Percentiles rank a stretch among this genome's conserved stretches.
These are phyloP conservation scores for Globodera rostochiensis DNA, from an alignment of 1,140 invertebrate species.

Conservation along the genomic window DNA sequence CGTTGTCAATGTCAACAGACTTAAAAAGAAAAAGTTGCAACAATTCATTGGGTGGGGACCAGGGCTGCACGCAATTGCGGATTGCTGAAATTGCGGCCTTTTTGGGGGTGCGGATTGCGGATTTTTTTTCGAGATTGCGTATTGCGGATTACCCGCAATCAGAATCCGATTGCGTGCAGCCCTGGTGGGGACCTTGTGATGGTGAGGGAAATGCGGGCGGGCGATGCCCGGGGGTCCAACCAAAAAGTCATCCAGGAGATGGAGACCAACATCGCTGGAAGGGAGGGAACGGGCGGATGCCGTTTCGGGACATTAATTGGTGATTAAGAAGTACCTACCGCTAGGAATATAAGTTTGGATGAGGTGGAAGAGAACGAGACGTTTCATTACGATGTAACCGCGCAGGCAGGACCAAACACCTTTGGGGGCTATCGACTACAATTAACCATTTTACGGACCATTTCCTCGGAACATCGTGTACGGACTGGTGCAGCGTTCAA, in stretches of 20 bases:
- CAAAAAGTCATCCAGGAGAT: constrained; percentile 66
- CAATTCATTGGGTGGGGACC: not conserved
- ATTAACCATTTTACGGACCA: constrained; percentile 35
- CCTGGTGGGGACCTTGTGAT: constrained; percentile 57
- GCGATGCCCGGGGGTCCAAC: constrained; percentile 62
- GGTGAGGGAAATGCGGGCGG: constrained; percentile 61
- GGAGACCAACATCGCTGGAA: constrained; percentile 57
- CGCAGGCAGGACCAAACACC: constrained; percentile 60
- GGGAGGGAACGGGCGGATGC: not conserved
- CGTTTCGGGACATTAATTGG: not conserved
- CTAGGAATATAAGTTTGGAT: constrained; percentile 65
- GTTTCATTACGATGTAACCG: constrained; percentile 62
- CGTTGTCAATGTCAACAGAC: constrained; percentile 61
- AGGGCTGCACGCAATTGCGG: too few relatives aligned
- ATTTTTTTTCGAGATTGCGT: too few relatives aligned
- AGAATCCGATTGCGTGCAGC: too few relatives aligned
- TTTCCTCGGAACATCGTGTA: constrained; percentile 63
- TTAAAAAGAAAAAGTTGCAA: not conserved
- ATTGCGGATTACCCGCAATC: too few relatives aligned
- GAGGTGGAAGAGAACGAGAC: constrained; percentile 61
- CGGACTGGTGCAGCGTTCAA: constrained; percentile 55
- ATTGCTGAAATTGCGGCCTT: too few relatives aligned
- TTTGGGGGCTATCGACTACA: not conserved
- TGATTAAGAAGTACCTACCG: constrained; percentile 7
- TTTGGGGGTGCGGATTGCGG: too few relatives aligned